Percentiles rank a stretch among this genome's conserved stretches.
Conservation (phyloP, 2,113 vertebrate species). For the Lota lota region DNA sequence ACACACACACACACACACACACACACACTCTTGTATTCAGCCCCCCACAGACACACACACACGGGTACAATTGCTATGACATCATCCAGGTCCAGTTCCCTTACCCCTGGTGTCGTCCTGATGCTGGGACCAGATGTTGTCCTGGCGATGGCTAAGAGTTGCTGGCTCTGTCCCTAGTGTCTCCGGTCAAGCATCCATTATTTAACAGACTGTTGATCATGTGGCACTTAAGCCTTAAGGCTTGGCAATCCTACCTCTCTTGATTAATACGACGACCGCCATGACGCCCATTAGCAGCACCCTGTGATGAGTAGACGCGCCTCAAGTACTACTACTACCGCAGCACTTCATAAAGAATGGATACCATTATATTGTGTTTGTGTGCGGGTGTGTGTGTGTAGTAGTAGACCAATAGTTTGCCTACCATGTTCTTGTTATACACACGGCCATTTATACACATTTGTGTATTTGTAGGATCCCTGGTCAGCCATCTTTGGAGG, state of each 20-base stretch:
- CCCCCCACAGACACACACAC: too few species aligned
- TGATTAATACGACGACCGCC: constrained; percentile 2
- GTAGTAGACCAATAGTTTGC: too few species aligned
- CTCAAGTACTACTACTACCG: too few species aligned
- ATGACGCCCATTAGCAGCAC: too few species aligned
- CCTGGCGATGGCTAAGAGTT: too few species aligned
- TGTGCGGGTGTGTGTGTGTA: constrained; percentile 1
- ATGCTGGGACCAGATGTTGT: too few species aligned
- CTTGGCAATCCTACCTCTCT: constrained; percentile 47
- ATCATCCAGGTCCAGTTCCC: too few species aligned
- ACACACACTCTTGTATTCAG: too few species aligned
- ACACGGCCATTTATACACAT: not conserved
- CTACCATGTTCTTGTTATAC: not conserved
- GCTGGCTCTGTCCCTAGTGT: constrained; percentile 8
- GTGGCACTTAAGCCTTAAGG: constrained; percentile 50
- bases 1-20: not conserved
- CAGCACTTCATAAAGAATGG: too few species aligned
- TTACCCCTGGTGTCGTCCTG: too few species aligned
- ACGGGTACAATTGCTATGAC: too few species aligned
- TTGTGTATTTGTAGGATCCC: constrained; percentile 73
- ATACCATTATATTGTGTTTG: constrained; percentile 1
- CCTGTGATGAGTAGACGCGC: too few species aligned
- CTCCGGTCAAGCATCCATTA: constrained; percentile 68
- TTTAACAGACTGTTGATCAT: constrained; percentile 67
- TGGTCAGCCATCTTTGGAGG: constrained; percentile 85